Evolutionary conservation across 1,140 invertebrate species (phyloP), one percentile per base, ranked within the genome.

Genomic region (Mizuhopecten yessoensis): DNA sequence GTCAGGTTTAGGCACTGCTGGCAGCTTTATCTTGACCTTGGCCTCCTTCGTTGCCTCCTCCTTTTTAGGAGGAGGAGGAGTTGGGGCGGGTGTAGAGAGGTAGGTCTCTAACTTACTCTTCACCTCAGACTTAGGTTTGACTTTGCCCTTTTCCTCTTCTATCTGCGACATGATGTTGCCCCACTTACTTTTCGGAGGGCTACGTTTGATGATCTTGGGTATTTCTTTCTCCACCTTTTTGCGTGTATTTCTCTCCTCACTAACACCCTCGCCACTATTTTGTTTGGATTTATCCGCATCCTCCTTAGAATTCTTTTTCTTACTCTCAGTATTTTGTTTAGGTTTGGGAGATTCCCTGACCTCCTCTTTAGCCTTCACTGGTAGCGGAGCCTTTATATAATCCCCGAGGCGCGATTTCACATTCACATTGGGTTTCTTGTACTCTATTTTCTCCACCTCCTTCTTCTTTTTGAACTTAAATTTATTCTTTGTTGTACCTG

Each of bases 151-250:
- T 34, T 95, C 94, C 5, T 92, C 92, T 34, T 96, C 96, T 36
- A 97, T 96, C 88, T 96, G 95, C 10, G 95, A 96, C 95, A 96
- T 97, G 29, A 97, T 96, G 15, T 94, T 93, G 87, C 95, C 96
- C 96, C 96, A 97, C 91, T 96, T 96, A 92, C 96, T 96, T 90
- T 96, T 96, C 1, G 95, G 96, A 5, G 95, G 94, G 13, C 94
- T 94, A 39, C 95, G 93, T 93, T 96, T 96, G 7, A 96, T 93
- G 34, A 94, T 94, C 90, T 95, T 96, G 0, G 94, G 93, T 33
- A 93, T 93, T 88, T 95, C 94, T 75, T 95, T 94, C 86, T 94
- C 92, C 15, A 93, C 90, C 29, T 90, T 90, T 87, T 94, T 90
- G 49, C 92, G 90, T 90, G 90, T 45, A n/a, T 93, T 91, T 88